Percentiles rank a stretch among this genome's conserved stretches.
Evolutionary conservation across 2,113 vertebrate genomes (phyloP).

Genomic region (Grantiella picta): DNA sequence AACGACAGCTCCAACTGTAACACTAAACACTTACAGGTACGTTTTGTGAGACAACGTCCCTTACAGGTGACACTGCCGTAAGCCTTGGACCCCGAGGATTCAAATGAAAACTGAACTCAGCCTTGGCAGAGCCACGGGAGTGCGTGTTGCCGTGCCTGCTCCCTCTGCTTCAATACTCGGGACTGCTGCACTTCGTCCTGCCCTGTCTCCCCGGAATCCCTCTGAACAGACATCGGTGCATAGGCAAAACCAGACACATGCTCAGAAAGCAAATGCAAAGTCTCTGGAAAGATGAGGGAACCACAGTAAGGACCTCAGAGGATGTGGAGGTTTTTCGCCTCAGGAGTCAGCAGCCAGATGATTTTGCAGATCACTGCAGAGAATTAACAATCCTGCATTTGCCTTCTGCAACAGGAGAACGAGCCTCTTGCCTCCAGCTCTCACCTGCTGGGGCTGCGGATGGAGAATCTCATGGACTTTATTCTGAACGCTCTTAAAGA

Average conservation of each 20-base stretch:
- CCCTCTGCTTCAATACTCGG: fast-evolving
- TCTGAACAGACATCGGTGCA: fast-evolving
- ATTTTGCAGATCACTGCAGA: neutral
- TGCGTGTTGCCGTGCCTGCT: fast-evolving
- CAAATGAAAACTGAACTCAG: neutral
- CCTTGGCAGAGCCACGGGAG: neutral
- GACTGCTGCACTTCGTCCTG: neutral
- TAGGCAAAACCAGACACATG: fast-evolving
- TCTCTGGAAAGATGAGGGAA: neutral
- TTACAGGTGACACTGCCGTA: fast-evolving
- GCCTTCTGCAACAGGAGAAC: neutral
- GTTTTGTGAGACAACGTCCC: fast-evolving
- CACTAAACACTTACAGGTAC: fast-evolving
- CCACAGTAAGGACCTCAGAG: neutral
- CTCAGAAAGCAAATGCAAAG: neutral
- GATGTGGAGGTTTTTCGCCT: neutral
- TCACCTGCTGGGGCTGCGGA: fast-evolving
- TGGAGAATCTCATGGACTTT: neutral
- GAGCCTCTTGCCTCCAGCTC: neutral
- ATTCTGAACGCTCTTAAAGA: neutral
- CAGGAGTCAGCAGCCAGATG: neutral
- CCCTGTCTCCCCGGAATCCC: neutral
- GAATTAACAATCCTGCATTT: neutral
- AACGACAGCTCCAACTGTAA: fast-evolving
- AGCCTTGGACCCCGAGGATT: neutral